Base-by-base conservation (phyloP, 2,797 vertebrate species). In the Scleropages formosus region DNA sequence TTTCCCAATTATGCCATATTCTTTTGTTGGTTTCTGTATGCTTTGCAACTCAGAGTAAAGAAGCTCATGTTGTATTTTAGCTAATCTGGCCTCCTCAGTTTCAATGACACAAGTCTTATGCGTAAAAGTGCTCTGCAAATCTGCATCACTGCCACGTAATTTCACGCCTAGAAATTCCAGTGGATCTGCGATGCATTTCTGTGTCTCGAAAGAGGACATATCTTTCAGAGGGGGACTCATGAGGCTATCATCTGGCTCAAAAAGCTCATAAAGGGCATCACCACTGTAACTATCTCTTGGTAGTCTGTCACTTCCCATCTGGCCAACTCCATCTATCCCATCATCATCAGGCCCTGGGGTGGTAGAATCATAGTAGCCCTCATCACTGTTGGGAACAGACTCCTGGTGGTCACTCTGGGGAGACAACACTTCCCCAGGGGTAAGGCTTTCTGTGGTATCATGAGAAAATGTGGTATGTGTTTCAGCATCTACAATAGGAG, bases 251-350 rank as follows among this genome's bases (percentile, higher is more conserved):
- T 95, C 94, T 0, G 94, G 92, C 4, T 95, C 95, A 86, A 95
- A 96, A 73, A 98, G 96, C 81, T 99, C 98, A 8, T 99, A 99
- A 31, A 99, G 94, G 15, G 98, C 98, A 75, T 99, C 98, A 0
- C 98, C 98, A 0, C 98, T 99, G 84, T 98, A 99, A 82, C 96
- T 99, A 86, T 99, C 97, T 58, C 98, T 89, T 31, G 97, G 95
- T 63, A 99, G 89, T 46, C 93, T 90, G 56, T 96, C 94, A 66
- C 91, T 90, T 68, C 80, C 89, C 8, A 90, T 83, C 79, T 91
- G 84, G 9, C 92, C 85, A 0, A 86, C 77, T 75, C 91, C 90
- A 60, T 96, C 96, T 11, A 93, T 92, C 0, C 85, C 87, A 22
- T 98, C 94, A 0, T 95, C 97, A 3, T 99, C 97, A 0, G 89